These are phyloP conservation scores for Fundulus diaphanus DNA, from an alignment of 2,797 vertebrate species.

Conservation along the genomic window DNA sequence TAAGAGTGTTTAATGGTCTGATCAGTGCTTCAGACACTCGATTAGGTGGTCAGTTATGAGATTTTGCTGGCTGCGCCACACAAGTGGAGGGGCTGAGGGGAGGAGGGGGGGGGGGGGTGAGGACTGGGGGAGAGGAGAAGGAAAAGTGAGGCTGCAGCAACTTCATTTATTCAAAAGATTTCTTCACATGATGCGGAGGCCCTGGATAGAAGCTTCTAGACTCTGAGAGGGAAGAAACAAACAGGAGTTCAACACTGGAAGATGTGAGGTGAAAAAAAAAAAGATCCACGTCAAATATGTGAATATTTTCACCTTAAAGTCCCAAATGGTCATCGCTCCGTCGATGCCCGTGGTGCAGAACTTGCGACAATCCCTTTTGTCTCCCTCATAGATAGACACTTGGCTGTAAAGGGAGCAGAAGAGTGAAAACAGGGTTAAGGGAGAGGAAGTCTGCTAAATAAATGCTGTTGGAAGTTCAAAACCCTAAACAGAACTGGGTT, in stretches of 20 bases:
- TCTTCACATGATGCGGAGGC: slow-evolving; percentile 96
- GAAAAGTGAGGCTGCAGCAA: slow-evolving; percentile 60
- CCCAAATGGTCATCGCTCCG: slow-evolving; percentile 99
- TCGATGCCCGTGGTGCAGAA: slow-evolving; percentile 99
- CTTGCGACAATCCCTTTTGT: slow-evolving; percentile 98
- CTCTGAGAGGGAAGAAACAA: slow-evolving; percentile 81
- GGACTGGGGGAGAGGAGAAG: background rate
- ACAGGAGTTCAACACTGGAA: slow-evolving; percentile 24
- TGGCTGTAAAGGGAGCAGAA: slow-evolving; percentile 81
- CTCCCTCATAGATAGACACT: slow-evolving; percentile 99
- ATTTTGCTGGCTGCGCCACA: slow-evolving; percentile 72
- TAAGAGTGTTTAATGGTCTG: slow-evolving; percentile 60
- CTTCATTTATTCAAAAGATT: slow-evolving; percentile 81
- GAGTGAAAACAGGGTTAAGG: background rate
- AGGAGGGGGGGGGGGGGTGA: slow-evolving; percentile 11
- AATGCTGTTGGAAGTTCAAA: background rate
- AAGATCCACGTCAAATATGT: background rate
- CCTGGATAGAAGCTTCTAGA: slow-evolving; percentile 97
- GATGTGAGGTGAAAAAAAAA: background rate
- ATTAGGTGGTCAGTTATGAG: slow-evolving; percentile 64
- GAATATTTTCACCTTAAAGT: slow-evolving; percentile 89
- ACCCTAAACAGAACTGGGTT: background rate
- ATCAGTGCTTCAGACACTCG: slow-evolving; percentile 78
- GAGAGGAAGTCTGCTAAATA: background rate
- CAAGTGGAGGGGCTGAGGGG: slow-evolving; percentile 22